Conservation (phyloP, 2,888 invertebrate genomes). For the Sthenelais limicola region DNA sequence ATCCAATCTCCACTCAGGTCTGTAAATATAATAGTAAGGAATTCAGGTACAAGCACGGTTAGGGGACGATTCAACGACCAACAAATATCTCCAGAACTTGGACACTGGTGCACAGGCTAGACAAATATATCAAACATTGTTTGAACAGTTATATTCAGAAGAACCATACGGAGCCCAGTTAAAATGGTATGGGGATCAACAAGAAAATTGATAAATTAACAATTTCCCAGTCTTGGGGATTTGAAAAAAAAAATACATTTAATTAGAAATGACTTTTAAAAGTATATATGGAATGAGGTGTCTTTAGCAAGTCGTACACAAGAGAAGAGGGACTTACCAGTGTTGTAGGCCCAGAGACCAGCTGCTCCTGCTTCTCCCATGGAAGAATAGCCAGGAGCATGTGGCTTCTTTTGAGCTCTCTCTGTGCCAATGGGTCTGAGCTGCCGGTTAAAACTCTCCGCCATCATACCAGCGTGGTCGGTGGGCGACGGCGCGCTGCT, state of each 20-base stretch:
- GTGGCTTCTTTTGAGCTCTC: conserved; percentile 58
- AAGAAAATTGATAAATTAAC: too few relatives aligned
- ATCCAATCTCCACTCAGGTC: conserved; percentile 42
- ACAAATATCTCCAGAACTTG: too few relatives aligned
- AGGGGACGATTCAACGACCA: too few relatives aligned
- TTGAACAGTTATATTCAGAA: too few relatives aligned
- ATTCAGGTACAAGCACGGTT: too few relatives aligned
- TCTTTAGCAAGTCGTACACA: not conserved
- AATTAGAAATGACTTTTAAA: too few relatives aligned
- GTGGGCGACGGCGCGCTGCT: conserved; percentile 54
- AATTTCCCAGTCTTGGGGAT: too few relatives aligned
- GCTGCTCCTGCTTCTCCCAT: conserved; percentile 37
- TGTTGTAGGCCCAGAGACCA: conserved; percentile 40
- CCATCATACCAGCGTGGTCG: conserved; percentile 28
- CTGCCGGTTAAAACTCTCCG: not conserved
- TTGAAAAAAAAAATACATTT: too few relatives aligned
- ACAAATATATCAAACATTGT: too few relatives aligned
- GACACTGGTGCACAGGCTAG: too few relatives aligned
- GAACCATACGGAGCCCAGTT: too few relatives aligned
- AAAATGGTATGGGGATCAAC: too few relatives aligned
- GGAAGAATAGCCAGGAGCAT: conserved; percentile 6
- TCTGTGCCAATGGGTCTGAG: conserved; percentile 72
- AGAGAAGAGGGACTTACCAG: conserved; percentile 9
- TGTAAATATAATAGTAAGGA: not conserved
- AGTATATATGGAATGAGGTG: not conserved